Evolutionary conservation across 2,113 vertebrate species (phyloP), one percentile per base, ranked within the genome.

Genomic region (Scortum barcoo): DNA sequence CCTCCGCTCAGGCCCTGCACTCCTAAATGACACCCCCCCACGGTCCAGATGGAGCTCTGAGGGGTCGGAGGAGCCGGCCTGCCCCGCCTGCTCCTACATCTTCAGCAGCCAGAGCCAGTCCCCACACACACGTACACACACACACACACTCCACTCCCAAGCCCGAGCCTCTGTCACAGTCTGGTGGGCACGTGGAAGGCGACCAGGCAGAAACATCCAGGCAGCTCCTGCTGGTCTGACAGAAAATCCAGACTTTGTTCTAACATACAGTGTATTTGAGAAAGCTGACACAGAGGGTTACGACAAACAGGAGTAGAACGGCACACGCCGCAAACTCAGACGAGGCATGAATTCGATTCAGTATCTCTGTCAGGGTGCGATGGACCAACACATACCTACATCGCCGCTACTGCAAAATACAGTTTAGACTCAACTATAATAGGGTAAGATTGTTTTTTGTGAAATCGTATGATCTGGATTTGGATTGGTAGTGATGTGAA

Each of bases 131-230:
- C 5, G n/a, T n/a, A 28, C 24, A 28, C 3, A 54, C 48, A 17
- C 16, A 3, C 19, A 57, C 24, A 24, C 6, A 42, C 14, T 73
- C 26, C 36, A 65, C 66, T 71, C 48, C 53, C 44, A 48, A 62
- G 74, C 67, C 62, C 0, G 4, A 76, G 50, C 63, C 74, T 81
- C 30, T 36, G 92, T 92, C 86, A 91, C 92, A 92, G 88, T 93
- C 90, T 91, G 85, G 72, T 90, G 63, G 68, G 68, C 87, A 76
- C 61, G 81, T 84, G 82, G 80, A 70, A 81, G 72, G 74, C 57
- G 30, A 70, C 62, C 83, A 84, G 76, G 82, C 74, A 80, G 80
- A 90, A 87, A 89, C 53, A 50, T 68, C 40, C 46, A 48, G 48
- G 67, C 80, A 65, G 72, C 63, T 65, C 81, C 87, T 66, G 73